These are phyloP conservation scores for Hyphantria cunea DNA, from an alignment of 1,140 invertebrate species.

Conservation along the genomic window DNA sequence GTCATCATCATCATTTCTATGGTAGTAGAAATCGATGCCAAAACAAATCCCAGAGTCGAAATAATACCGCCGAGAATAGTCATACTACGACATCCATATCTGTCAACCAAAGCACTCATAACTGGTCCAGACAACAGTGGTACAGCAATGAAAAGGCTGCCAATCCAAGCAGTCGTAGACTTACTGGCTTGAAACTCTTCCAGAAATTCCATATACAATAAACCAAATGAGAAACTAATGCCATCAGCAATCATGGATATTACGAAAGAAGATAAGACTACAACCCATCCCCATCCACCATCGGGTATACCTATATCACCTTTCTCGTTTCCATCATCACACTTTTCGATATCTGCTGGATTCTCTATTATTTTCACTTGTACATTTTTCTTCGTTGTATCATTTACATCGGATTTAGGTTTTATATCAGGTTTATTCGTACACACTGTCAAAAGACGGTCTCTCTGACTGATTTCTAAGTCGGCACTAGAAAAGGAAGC, in stretches of 20 bases:
- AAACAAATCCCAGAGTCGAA: constrained; percentile 89
- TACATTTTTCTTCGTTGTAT: constrained; percentile 18
- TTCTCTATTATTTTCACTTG: constrained; percentile 47
- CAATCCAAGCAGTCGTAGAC: constrained; percentile 93
- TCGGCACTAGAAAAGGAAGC: constrained; percentile 67
- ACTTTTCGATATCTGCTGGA: constrained; percentile 42
- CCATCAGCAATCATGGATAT: constrained; percentile 98
- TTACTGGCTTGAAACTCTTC: constrained; percentile 91
- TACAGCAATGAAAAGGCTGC: constrained; percentile 93
- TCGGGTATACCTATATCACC: constrained; percentile 84
- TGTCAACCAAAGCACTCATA: constrained; percentile 93
- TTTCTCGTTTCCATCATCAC: constrained; percentile 36
- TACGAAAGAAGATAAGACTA: constrained; percentile 91
- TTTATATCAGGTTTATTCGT: constrained; percentile 14
- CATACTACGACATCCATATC: constrained; percentile 92
- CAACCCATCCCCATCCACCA: constrained; percentile 93
- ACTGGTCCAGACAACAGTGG: constrained; percentile 93
- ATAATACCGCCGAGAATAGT: constrained; percentile 91
- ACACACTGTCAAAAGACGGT: constrained; percentile 33
- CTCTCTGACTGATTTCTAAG: constrained; percentile 53
- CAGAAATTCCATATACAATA: constrained; percentile 94
- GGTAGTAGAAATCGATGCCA: constrained; percentile 88
- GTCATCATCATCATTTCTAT: constrained; percentile 92
- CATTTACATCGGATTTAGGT: constrained; percentile 4
- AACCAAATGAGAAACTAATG: constrained; percentile 95